Conservation (phyloP, 2,113 vertebrate species). For the Apteryx mantelli region DNA sequence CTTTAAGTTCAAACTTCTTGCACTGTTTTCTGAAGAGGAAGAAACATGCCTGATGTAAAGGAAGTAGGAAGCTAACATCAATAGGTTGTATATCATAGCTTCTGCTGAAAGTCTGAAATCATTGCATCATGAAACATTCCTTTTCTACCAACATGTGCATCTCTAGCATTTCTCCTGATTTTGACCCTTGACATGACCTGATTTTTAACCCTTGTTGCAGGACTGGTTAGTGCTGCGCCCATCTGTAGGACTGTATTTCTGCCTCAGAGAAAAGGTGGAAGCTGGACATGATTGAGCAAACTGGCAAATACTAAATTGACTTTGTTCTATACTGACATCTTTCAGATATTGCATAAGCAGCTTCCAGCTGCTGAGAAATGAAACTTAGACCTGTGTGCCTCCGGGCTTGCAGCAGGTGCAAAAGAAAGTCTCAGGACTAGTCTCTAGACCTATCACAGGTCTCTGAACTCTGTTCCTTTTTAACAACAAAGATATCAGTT, state of each 20-base stretch:
- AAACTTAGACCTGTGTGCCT: background rate
- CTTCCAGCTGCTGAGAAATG: background rate
- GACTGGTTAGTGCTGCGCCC: background rate
- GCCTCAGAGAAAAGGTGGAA: background rate
- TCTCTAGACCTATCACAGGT: background rate
- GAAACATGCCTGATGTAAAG: background rate
- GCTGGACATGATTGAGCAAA: background rate
- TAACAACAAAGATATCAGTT: background rate
- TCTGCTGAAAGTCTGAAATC: background rate
- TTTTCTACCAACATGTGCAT: background rate
- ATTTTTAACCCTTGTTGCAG: background rate
- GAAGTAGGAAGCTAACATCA: background rate
- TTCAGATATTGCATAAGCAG: background rate
- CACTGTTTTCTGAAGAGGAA: background rate
- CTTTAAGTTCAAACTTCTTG: background rate
- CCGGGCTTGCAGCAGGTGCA: background rate
- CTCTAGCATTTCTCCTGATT: background rate
- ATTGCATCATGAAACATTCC: background rate
- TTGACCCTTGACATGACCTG: background rate
- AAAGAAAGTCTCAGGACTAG: background rate
- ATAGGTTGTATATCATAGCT: background rate
- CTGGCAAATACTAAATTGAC: background rate
- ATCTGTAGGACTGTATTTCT: background rate
- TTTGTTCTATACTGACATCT: background rate
- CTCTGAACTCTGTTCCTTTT: background rate